Evolutionary conservation across 92 coral and sea anemone genomes (phyloP).

Genomic region (Zoanthus sociatus): DNA sequence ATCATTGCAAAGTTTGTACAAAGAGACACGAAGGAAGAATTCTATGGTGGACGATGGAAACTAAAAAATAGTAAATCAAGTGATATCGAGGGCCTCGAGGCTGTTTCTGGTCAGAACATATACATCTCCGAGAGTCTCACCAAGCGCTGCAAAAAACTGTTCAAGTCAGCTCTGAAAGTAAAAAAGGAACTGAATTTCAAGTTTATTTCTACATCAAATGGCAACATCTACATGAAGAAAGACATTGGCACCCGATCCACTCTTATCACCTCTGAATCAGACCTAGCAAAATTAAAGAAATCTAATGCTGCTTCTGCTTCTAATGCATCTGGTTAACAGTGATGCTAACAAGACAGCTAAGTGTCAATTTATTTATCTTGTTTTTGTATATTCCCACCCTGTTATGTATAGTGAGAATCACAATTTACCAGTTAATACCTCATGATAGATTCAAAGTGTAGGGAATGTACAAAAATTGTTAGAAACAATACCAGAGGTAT

Average conservation of each 20-base stretch:
- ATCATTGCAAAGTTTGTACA: constrained; percentile 13
- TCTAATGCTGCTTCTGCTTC: background rate
- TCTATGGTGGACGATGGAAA: constrained; percentile 11
- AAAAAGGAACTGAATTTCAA: background rate
- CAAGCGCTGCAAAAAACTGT: constrained; percentile 22
- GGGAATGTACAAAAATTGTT: constrained; percentile 1
- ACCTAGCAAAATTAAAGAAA: constrained; percentile 10
- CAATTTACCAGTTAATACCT: background rate
- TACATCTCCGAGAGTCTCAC: constrained; percentile 6
- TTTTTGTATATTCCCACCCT: background rate
- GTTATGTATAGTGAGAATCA: background rate
- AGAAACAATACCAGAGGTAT: constrained; percentile 37
- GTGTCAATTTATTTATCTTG: background rate
- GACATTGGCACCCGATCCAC: constrained; percentile 6
- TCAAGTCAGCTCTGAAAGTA: constrained; percentile 6
- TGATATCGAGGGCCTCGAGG: constrained; percentile 17
- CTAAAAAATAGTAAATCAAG: constrained; percentile 2
- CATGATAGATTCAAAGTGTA: background rate
- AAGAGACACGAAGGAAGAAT: background rate
- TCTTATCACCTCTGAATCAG: constrained; percentile 9
- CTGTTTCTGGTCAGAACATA: background rate
- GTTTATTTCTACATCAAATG: constrained; percentile 18
- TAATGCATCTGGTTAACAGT: background rate
- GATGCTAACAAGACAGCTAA: background rate
- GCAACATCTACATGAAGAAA: constrained; percentile 14